These are phyloP conservation scores for Mastomys coucha DNA, from an alignment of 2,113 vertebrate genomes.

Conservation along the genomic window DNA sequence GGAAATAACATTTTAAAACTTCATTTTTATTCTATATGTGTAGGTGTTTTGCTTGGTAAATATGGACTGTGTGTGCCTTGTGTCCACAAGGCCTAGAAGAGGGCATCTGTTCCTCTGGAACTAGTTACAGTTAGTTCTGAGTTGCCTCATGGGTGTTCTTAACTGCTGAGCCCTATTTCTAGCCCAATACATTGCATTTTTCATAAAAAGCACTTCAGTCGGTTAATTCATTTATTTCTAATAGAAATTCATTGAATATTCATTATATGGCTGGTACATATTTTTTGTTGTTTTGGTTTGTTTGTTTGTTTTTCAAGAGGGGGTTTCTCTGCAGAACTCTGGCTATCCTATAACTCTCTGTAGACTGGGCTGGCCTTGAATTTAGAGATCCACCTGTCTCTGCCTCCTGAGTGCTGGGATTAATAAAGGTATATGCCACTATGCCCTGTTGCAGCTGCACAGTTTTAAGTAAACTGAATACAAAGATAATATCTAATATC, in stretches of 20 bases:
- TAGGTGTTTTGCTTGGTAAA: background rate
- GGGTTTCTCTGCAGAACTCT: background rate
- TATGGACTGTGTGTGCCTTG: background rate
- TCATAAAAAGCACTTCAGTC: slow-evolving; percentile 55
- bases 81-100: background rate
- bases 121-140: background rate
- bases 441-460: background rate
- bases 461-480: slow-evolving; percentile 10
- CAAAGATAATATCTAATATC: background rate
- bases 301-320: background rate
- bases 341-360: background rate
- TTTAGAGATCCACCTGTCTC: background rate
- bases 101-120: background rate
- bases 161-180: background rate
- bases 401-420: background rate
- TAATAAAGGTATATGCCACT: background rate
- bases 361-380: background rate
- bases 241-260: slow-evolving; percentile 41
- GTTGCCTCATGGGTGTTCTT: background rate
- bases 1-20: background rate
- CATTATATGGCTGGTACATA: slow-evolving; percentile 11
- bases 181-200: background rate
- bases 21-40: background rate
- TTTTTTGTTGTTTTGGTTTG: background rate
- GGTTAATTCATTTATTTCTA: slow-evolving; percentile 16